Base-by-base conservation (phyloP, 1,140 invertebrate species). In the Adoxophyes honmai region DNA sequence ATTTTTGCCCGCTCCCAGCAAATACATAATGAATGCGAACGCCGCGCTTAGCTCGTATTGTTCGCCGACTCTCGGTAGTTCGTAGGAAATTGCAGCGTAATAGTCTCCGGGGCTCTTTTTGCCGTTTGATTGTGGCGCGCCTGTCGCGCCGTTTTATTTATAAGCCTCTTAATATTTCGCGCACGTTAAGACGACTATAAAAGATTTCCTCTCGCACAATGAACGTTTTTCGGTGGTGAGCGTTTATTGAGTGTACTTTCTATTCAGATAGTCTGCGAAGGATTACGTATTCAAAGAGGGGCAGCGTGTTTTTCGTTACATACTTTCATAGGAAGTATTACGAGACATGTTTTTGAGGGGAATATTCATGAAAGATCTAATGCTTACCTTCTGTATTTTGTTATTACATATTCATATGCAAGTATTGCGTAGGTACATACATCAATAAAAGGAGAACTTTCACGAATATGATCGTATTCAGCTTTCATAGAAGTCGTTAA, bases 21-120 rank as follows among this genome's bases (percentile, higher is more conserved):
- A 75, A 86, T 81, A 86, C 81, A 85, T 87, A 82, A 85, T 87
- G 81, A 82, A 87, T 83, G 83, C 71, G 57, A 60, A 59, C 68
- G 73, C 55, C 59, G 44, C 73, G 66, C 70, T 74, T 66, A 78
- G 70, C 64, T 9, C 4, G 11, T 14, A 28, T 42, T 38, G 28
- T 68, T 64, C 70, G 51, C 21, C 6, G 28, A 64, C 39, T 59
- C 57, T 58, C 55, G 54, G 60, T 64, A 68, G 65, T 67, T 68
- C 56, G 66, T 60, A 61, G 70, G 65, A 48, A 48, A 70, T 75
- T 68, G 70, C 69, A 71, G 66, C 57, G 66, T 59, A 62, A 65
- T 59, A 60, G 59, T 55, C 21, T 28, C 67, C 57, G 64, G 64
- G 67, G 67, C 2, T 28, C 21, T 28, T 28, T 28, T 28, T 28